These are phyloP conservation scores for Falco punctatus DNA, from an alignment of 2,113 vertebrate genomes.

Conservation along the genomic window DNA sequence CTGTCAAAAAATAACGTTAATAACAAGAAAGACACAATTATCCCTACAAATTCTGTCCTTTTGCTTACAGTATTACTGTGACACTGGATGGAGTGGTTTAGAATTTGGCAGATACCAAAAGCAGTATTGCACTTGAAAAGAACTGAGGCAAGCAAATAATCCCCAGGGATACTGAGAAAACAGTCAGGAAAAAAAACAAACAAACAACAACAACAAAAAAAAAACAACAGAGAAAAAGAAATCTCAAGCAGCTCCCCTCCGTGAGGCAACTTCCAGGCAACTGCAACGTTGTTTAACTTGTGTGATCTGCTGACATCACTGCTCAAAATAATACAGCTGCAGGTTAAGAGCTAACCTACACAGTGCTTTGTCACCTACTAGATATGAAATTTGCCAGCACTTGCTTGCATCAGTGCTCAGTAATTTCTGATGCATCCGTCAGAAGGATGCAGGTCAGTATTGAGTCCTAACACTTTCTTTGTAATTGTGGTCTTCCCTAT, in stretches of 20 bases:
- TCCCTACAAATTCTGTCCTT: neutral
- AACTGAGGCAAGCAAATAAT: neutral
- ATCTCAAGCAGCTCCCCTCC: neutral
- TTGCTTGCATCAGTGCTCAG: neutral
- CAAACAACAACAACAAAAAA: neutral
- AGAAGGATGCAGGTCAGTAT: neutral
- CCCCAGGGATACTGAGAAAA: neutral
- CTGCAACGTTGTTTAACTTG: neutral
- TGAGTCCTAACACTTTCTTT: neutral
- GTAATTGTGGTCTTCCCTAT: neutral
- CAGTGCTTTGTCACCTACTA: neutral
- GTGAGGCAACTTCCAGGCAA: neutral
- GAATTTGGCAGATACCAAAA: neutral
- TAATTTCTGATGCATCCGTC: neutral
- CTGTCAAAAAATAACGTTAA: neutral
- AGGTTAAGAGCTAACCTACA: neutral
- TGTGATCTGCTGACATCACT: neutral
- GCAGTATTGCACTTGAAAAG: neutral
- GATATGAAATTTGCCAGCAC: neutral
- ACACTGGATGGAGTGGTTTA: neutral
- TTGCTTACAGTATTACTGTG: neutral
- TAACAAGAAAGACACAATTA: neutral
- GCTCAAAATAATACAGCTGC: neutral
- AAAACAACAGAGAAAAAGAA: neutral
- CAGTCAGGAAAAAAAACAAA: neutral